These are phyloP conservation scores for Bombus picipes DNA, from an alignment of 1,140 invertebrate species.

Conservation along the genomic window DNA sequence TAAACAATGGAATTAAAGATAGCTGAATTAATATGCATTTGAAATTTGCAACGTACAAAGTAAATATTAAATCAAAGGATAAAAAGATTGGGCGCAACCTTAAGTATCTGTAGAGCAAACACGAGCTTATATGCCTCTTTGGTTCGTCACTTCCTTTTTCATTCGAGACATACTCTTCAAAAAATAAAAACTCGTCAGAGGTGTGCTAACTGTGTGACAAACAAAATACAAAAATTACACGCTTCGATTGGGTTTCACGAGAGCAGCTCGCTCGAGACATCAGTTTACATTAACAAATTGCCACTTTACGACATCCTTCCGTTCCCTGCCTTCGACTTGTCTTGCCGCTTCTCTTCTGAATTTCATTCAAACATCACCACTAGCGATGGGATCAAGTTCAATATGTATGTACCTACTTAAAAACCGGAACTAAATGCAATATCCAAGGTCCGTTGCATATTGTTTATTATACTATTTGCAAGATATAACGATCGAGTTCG, in stretches of 20 bases:
- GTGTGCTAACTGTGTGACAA: neutral
- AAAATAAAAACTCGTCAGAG: neutral
- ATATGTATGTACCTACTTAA: no score
- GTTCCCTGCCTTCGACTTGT: neutral
- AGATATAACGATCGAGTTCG: no score
- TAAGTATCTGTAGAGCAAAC: no score
- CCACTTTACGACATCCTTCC: conserved; percentile 2
- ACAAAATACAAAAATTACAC: conserved; percentile 13
- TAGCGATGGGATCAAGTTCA: neutral
- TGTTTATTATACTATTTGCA: no score
- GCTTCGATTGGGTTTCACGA: neutral
- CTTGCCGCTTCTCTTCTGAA: neutral
- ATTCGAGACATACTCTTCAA: neutral
- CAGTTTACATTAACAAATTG: conserved; percentile 38
- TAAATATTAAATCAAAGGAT: neutral
- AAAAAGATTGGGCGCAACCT: neutral
- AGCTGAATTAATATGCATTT: no score
- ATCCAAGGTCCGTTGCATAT: no score
- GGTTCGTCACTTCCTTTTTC: neutral
- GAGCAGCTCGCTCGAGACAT: neutral
- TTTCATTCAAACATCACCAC: conserved; percentile 1
- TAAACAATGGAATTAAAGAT: no score
- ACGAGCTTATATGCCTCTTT: neutral
- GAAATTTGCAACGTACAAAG: neutral
- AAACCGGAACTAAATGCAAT: no score